Evolutionary conservation across 2,113 vertebrate genomes (phyloP), one percentile per base, ranked within the genome.

Genomic region (Mustelus asterias): DNA sequence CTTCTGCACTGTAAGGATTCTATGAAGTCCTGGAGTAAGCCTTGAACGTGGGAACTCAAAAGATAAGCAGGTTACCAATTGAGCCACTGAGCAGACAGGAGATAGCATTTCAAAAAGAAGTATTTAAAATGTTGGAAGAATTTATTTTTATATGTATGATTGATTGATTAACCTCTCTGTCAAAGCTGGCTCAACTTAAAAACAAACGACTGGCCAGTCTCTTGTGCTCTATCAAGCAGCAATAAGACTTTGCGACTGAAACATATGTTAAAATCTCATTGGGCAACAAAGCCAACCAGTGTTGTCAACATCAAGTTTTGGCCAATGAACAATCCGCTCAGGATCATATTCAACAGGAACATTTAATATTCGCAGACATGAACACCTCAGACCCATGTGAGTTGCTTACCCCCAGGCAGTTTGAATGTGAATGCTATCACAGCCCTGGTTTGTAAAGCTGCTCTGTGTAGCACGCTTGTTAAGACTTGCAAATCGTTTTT

Each of bases 361-460:
- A 96, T 96, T 89, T 96, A 96, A 95, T 86, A 70, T 96, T 96
- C 96, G 96, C 96, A 80, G 80, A 20, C 96, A 96, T 0, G 20
- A 70, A 20, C 0, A 96, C 95, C 76, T 95, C 29, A 86, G 96
- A 69, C 89, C 54, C 5, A 78, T 44, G 72, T 89, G 80, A 96
- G 95, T 89, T 14, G 89, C 94, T 96, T 96, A 60, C 96, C 96
- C 96, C 78, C 14, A 0, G 95, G 97, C 96, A 67, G 2, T 0
- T 18, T 65, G 69, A 96, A 96, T 96, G 96, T 96, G 96, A 97
- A 96, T 96, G 96, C 95, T 78, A 95, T 54, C 65, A 67, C 94
- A 97, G 96, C 72, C 96, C 96, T 96, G 70, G 44, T 69, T 76
- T 1, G 44, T 93, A 54, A 95, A 41, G 78, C 76, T 85, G 44